These are phyloP conservation scores for Leucophenga montana DNA, from an alignment of 2,888 invertebrate species.

Conservation along the genomic window DNA sequence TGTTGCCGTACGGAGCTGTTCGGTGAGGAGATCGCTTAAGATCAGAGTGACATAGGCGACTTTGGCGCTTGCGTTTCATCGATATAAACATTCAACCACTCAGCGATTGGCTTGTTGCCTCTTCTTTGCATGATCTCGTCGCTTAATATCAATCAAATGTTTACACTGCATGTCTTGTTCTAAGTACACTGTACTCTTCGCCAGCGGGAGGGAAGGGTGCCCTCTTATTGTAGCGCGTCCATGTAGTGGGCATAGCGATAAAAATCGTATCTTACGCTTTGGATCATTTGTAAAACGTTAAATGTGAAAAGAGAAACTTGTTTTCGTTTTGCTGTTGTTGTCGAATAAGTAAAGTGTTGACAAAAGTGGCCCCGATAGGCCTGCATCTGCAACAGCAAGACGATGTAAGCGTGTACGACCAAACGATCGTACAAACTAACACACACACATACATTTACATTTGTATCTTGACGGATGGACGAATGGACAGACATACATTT, in stretches of 20 bases:
- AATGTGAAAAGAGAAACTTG: conserved; percentile 54
- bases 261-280: conserved; percentile 60
- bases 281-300: conserved; percentile 59
- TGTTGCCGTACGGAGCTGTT: no score
- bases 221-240: neutral
- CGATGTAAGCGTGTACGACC: conserved; percentile 40
- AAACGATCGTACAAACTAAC: conserved; percentile 36
- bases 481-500: neutral
- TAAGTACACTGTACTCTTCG: neutral
- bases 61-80: no score
- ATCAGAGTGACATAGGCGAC: no score
- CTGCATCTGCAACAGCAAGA: conserved; percentile 45
- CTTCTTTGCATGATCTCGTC: no score
- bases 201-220: neutral
- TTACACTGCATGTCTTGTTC: conserved; percentile 35
- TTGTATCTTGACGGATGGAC: neutral
- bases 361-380: conserved; percentile 65
- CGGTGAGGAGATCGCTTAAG: no score
- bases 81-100: no score
- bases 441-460: conserved; percentile 24
- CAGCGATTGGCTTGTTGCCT: no score
- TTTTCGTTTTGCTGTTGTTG: conserved; percentile 49
- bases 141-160: conserved; percentile 54
- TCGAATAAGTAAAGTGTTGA: conserved; percentile 59
- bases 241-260: conserved; percentile 45